phyloP scores from a whole-genome alignment of 2,797 vertebrate genomes.

The Paedocypris micromegethes region DNA sequence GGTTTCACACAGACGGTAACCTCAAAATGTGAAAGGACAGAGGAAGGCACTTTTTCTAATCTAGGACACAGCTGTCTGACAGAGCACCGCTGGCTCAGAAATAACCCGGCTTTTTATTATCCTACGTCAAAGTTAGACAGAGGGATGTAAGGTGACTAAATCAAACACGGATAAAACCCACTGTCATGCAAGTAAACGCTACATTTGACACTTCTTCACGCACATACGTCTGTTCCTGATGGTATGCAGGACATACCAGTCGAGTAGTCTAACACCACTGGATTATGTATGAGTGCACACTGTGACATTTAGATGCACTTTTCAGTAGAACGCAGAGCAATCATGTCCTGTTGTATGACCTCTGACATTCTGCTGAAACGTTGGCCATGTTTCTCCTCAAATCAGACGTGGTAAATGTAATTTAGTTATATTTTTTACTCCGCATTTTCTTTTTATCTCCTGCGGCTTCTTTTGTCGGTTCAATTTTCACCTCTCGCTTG shows the following conservation, averaged over 20 bases:
- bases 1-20: not conserved
- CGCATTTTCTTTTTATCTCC: constrained; percentile 4
- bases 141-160: constrained; percentile 1
- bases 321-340: constrained; percentile 8
- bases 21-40: not conserved
- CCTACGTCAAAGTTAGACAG: constrained; percentile 9
- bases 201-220: constrained; percentile 1
- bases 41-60: constrained; percentile 1
- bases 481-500: not conserved
- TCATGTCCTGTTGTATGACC: constrained; percentile 10
- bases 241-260: not conserved
- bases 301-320: constrained; percentile 26
- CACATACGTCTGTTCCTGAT: not conserved
- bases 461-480: not conserved
- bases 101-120: constrained; percentile 15
- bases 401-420: constrained; percentile 2
- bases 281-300: constrained; percentile 12
- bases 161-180: not conserved
- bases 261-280: not conserved
- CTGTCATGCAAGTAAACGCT: constrained; percentile 1
- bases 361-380: not conserved
- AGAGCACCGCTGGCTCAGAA: constrained; percentile 3
- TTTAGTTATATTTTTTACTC: not conserved
- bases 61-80: constrained; percentile 6
- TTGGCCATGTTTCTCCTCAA: not conserved